Percentiles rank a stretch among this genome's conserved stretches.
These are phyloP conservation scores for Propithecus perrieri DNA, from an alignment of 2,797 vertebrate genomes.

Conservation along the genomic window DNA sequence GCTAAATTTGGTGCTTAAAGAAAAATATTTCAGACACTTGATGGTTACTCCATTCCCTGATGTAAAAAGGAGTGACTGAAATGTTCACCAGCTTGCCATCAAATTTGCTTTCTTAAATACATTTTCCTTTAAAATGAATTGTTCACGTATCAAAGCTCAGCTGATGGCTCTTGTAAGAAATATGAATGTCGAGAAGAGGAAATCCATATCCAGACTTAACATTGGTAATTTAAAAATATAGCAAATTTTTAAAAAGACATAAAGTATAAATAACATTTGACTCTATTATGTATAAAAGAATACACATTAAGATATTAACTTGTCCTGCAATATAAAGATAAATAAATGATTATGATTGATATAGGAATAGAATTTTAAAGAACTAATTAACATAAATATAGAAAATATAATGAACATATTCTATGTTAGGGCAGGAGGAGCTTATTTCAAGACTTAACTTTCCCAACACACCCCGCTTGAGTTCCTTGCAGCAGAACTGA, in stretches of 20 bases:
- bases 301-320: conserved; percentile 1
- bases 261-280: neutral
- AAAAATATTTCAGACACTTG: neutral
- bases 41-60: neutral
- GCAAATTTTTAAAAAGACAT: neutral
- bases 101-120: conserved; percentile 28
- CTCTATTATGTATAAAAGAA: neutral
- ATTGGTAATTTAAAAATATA: neutral
- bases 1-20: neutral
- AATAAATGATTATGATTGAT: neutral
- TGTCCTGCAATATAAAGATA: neutral
- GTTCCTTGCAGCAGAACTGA: neutral
- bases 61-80: neutral
- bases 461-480: neutral
- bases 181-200: neutral
- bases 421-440: neutral
- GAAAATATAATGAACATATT: neutral
- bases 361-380: neutral
- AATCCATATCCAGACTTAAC: neutral
- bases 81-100: neutral
- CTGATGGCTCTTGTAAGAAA: neutral
- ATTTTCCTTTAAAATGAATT: neutral
- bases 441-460: neutral
- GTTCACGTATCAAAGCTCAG: neutral
- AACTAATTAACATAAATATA: neutral